Evolutionary conservation across 2,113 vertebrate species (phyloP).

Genomic region (Acanthochromis polyacanthus): DNA sequence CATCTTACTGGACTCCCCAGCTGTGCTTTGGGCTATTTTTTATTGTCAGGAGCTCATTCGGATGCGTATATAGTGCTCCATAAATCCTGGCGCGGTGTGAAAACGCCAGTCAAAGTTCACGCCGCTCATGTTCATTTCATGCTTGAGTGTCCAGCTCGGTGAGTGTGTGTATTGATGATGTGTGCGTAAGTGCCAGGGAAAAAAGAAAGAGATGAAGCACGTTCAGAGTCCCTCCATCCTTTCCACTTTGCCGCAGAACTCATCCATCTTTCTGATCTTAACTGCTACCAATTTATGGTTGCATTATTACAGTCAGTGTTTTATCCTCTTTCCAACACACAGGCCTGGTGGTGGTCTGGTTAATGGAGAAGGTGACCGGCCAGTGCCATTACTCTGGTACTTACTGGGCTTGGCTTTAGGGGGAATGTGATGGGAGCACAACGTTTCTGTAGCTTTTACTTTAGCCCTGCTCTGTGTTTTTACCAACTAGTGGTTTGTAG

Average conservation of each 20-base stretch:
- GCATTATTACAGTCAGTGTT: slow-evolving; percentile 67
- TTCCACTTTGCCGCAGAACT: slow-evolving; percentile 68
- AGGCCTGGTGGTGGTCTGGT: slow-evolving; percentile 50
- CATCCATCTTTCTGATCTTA: slow-evolving; percentile 77
- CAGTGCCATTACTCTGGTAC: slow-evolving; percentile 32
- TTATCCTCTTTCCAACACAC: slow-evolving; percentile 62
- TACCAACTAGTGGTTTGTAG: not conserved
- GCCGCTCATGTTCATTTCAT: slow-evolving; percentile 83
- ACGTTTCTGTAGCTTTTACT: not conserved
- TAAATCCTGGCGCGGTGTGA: slow-evolving; percentile 73
- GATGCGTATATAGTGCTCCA: slow-evolving; percentile 72
- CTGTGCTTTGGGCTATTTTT: slow-evolving; percentile 71
- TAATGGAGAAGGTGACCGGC: slow-evolving; percentile 65
- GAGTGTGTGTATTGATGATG: slow-evolving; percentile 72
- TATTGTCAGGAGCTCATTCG: slow-evolving; percentile 68
- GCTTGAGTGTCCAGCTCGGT: slow-evolving; percentile 77
- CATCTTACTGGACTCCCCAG: slow-evolving; percentile 33
- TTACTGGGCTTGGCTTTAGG: slow-evolving; percentile 22
- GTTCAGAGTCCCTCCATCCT: slow-evolving; percentile 65
- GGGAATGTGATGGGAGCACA: slow-evolving; percentile 18
- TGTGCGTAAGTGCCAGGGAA: slow-evolving; percentile 67
- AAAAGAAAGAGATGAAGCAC: slow-evolving; percentile 68
- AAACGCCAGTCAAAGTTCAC: slow-evolving; percentile 84
- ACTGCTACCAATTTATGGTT: slow-evolving; percentile 79
- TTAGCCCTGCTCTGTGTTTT: not conserved